These are phyloP conservation scores for Pantherophis alleghaniensis DNA, from an alignment of 2,797 vertebrate genomes.

Conservation along the genomic window DNA sequence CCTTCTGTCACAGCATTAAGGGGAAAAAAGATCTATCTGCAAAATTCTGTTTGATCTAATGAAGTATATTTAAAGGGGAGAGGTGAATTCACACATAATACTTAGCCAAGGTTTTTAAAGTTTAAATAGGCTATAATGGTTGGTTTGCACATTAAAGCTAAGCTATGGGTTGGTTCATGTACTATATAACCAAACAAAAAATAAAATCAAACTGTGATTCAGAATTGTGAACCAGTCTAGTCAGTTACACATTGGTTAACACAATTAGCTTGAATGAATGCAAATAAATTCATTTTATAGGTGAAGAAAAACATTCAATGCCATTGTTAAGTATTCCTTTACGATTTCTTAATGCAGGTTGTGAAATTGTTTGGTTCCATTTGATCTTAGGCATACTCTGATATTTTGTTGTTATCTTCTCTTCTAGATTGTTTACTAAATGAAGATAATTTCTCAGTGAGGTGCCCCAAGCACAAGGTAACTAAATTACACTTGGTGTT, in stretches of 20 bases:
- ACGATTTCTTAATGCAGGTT: constrained; percentile 9
- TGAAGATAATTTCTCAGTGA: constrained; percentile 97
- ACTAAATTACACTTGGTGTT: constrained; percentile 46
- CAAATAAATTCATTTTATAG: background rate
- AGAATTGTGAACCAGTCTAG: background rate
- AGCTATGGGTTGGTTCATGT: background rate
- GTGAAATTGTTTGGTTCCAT: constrained; percentile 25
- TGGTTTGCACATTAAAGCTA: background rate
- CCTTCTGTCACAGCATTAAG: background rate
- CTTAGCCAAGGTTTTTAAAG: background rate
- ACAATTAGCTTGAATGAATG: background rate
- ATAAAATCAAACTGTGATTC: background rate
- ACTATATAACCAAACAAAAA: background rate
- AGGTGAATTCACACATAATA: background rate
- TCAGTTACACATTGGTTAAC: background rate
- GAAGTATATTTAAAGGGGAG: background rate
- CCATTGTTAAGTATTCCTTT: background rate
- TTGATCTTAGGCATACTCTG: constrained; percentile 40
- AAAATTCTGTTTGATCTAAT: background rate
- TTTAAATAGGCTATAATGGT: background rate
- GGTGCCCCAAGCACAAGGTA: constrained; percentile 99
- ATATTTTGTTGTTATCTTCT: constrained; percentile 50
- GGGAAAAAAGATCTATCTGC: background rate
- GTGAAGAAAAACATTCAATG: constrained; percentile 24
- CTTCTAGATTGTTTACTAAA: constrained; percentile 93